These are phyloP conservation scores for Petromus typicus DNA, from an alignment of 2,113 vertebrate species.

Conservation along the genomic window DNA sequence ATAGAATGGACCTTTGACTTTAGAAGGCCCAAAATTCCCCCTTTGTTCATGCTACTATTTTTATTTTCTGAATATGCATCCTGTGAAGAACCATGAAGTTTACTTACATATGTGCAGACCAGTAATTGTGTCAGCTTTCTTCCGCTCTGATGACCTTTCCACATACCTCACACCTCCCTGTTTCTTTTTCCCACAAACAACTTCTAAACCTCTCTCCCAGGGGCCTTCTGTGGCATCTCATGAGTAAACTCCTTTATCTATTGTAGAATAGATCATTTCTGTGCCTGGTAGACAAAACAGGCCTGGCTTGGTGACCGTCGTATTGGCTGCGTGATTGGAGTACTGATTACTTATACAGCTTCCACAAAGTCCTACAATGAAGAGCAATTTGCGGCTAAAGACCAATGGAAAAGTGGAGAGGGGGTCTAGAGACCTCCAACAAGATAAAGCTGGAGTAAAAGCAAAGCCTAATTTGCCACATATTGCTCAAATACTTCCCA, in stretches of 20 bases:
- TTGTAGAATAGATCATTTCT: neutral
- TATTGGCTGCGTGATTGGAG: neutral
- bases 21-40: neutral
- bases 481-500: neutral
- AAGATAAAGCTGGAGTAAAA: slow-evolving; percentile 3
- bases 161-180: neutral
- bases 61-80: neutral
- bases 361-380: neutral
- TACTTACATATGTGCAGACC: neutral
- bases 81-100: neutral
- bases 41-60: neutral
- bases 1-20: too few relatives aligned
- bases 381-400: neutral
- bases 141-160: neutral
- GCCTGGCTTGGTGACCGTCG: neutral
- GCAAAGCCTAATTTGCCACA: neutral
- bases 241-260: neutral
- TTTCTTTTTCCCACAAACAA: neutral
- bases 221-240: neutral
- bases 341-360: neutral
- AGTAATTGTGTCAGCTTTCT: neutral
- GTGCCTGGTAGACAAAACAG: neutral
- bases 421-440: neutral
- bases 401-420: neutral
- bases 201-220: neutral